phyloP scores from a whole-genome alignment of 2,797 vertebrate genomes.

The Crax fasciolata region DNA sequence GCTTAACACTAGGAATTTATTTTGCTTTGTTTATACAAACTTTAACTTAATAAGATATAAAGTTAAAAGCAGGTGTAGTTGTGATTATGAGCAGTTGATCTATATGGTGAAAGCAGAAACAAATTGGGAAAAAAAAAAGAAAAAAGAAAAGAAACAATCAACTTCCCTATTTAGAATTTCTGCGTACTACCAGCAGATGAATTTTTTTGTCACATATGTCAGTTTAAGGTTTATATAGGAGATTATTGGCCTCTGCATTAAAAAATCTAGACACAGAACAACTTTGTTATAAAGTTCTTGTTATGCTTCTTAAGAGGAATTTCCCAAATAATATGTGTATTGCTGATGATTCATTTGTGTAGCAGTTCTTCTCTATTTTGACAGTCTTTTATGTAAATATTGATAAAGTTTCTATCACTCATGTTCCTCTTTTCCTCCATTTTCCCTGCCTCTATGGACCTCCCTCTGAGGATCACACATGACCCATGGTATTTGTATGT shows the following conservation, averaged over 20 bases:
- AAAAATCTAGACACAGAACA: not conserved
- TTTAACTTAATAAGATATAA: conserved; percentile 27
- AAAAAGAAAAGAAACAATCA: not conserved
- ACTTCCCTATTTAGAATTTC: not conserved
- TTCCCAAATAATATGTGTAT: not conserved
- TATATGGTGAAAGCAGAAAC: rapidly evolving
- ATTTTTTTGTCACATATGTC: not conserved
- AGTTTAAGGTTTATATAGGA: not conserved
- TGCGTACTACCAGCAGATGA: not conserved
- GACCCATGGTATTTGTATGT: not conserved
- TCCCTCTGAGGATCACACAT: not conserved
- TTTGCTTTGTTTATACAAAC: conserved; percentile 16
- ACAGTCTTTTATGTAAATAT: not conserved
- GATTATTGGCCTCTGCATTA: not conserved
- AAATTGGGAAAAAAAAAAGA: not conserved
- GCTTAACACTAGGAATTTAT: conserved; percentile 8
- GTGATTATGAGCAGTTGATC: not conserved
- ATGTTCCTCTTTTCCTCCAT: not conserved
- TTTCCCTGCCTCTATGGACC: not conserved
- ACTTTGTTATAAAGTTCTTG: not conserved
- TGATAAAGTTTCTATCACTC: not conserved
- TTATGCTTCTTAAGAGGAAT: not conserved
- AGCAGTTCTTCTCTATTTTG: not conserved
- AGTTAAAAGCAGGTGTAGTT: conserved; percentile 52
- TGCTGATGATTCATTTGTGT: not conserved